These are phyloP conservation scores for Lasiurus cinereus DNA, from an alignment of 2,113 vertebrate species.

Conservation along the genomic window DNA sequence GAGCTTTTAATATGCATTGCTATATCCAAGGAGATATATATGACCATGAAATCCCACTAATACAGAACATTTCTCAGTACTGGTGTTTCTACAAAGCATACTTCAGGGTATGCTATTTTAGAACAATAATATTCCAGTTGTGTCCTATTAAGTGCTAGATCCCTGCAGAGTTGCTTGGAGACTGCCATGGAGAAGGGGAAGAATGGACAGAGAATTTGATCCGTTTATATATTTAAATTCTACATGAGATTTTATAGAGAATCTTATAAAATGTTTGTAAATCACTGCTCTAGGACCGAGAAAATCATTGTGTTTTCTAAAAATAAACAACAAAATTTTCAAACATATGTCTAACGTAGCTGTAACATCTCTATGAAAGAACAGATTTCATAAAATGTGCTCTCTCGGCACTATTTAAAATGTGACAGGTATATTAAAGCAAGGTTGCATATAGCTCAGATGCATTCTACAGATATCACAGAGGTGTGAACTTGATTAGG, in stretches of 20 bases:
- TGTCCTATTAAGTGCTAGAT: background rate
- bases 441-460: background rate
- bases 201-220: background rate
- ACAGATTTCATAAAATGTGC: background rate
- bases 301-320: background rate
- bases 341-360: background rate
- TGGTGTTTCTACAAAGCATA: background rate
- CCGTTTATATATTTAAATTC: constrained; percentile 1
- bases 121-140: background rate
- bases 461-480: rapidly evolving
- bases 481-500: background rate
- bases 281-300: background rate
- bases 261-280: background rate
- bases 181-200: background rate
- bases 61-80: background rate
- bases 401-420: background rate
- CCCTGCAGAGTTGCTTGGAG: background rate
- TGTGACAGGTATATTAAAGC: background rate
- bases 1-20: background rate
- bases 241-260: background rate
- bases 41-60: background rate
- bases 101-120: background rate
- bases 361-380: background rate
- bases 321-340: background rate
- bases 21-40: background rate